These are phyloP conservation scores for Tachypleus tridentatus DNA, from an alignment of 1,140 invertebrate species.

Conservation along the genomic window DNA sequence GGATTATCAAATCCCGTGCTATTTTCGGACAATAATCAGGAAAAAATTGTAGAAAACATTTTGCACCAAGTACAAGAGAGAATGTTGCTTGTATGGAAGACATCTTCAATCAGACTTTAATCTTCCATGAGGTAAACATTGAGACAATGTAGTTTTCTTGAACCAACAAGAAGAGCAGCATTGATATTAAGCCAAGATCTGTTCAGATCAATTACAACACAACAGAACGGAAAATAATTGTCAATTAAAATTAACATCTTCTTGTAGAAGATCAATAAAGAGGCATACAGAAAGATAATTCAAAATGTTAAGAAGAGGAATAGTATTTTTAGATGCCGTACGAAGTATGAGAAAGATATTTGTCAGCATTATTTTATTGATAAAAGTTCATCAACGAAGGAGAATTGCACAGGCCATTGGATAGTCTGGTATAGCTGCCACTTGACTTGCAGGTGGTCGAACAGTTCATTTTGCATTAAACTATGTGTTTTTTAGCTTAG, in stretches of 20 bases:
- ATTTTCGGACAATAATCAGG: no score
- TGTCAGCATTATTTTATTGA: constrained; percentile 24
- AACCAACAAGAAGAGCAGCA: no score
- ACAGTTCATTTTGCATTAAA: constrained; percentile 42
- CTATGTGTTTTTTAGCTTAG: constrained; percentile 28
- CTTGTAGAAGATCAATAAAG: neutral
- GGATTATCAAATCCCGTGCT: no score
- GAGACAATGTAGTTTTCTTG: no score
- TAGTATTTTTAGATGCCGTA: constrained; percentile 21
- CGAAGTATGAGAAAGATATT: constrained; percentile 31
- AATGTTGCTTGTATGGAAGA: no score
- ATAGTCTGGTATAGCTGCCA: constrained; percentile 43
- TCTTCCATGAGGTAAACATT: no score
- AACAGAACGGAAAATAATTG: no score
- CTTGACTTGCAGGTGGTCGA: constrained; percentile 36
- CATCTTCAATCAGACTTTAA: no score
- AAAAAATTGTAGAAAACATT: no score
- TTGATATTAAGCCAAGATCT: no score
- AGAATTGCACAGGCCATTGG: constrained; percentile 36
- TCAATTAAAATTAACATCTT: neutral
- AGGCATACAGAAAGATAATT: neutral
- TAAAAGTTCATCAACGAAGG: constrained; percentile 16
- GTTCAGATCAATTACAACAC: no score
- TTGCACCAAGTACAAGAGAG: no score
- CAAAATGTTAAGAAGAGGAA: constrained; percentile 9